Percentiles rank a stretch among this genome's conserved stretches.
phyloP scores from a whole-genome alignment of 2,797 vertebrate species.

The Holocentrus rufus region DNA sequence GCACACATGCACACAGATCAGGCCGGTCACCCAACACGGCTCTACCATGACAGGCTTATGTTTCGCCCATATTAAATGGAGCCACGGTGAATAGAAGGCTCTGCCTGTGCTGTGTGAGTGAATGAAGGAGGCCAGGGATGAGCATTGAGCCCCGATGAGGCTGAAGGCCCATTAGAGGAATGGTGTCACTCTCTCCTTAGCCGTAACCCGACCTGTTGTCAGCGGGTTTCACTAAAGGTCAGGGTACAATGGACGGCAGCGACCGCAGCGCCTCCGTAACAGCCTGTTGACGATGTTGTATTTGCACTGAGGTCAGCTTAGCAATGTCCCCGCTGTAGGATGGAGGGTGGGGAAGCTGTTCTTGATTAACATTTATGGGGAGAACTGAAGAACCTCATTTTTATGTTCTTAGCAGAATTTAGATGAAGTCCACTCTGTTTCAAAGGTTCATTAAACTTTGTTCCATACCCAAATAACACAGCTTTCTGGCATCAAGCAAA shows the following conservation, averaged over 20 bases:
- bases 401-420: too few species aligned
- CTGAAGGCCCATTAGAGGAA: constrained; percentile 77
- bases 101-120: constrained; percentile 61
- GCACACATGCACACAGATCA: constrained; percentile 61
- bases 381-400: not conserved
- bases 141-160: constrained; percentile 71
- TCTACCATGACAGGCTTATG: constrained; percentile 77
- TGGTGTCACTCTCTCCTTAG: constrained; percentile 79
- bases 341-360: not conserved
- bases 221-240: constrained; percentile 73
- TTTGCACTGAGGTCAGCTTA: constrained; percentile 36
- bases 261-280: constrained; percentile 26
- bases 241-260: constrained; percentile 67
- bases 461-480: too few species aligned
- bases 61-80: constrained; percentile 84
- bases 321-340: not conserved
- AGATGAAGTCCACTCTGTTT: too few species aligned
- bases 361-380: not conserved
- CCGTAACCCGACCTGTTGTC: constrained; percentile 75
- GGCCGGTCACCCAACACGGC: constrained; percentile 75
- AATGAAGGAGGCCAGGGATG: constrained; percentile 78
- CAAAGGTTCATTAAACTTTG: too few species aligned
- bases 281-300: constrained; percentile 27
- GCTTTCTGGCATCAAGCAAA: too few species aligned
- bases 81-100: constrained; percentile 76